Conservation (phyloP, 2,113 vertebrate species). For the Cyprinodon brontotheroides region DNA sequence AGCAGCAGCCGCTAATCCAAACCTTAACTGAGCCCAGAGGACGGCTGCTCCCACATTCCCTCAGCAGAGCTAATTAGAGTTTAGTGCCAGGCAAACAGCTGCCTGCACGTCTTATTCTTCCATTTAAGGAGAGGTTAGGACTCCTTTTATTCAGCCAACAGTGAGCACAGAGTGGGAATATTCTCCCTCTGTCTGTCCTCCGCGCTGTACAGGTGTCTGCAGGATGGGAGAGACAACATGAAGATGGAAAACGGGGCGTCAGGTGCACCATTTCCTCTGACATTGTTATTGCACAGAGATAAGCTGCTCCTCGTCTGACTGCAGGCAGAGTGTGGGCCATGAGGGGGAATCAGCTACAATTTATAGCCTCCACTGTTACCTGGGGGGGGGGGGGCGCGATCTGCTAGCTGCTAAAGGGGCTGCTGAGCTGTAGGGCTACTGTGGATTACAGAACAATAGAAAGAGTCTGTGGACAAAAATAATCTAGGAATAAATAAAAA, state of each 20-base stretch:
- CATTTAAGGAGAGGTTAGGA: slow-evolving; percentile 44
- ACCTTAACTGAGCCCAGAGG: slow-evolving; percentile 67
- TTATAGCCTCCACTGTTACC: slow-evolving; percentile 53
- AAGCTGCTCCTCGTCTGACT: slow-evolving; percentile 59
- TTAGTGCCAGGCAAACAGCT: slow-evolving; percentile 15
- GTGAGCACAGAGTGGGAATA: slow-evolving; percentile 8
- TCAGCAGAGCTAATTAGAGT: slow-evolving; percentile 43
- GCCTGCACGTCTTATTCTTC: slow-evolving; percentile 48
- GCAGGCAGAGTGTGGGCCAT: slow-evolving; percentile 53
- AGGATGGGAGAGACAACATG: slow-evolving; percentile 15
- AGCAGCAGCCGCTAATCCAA: slow-evolving; percentile 64
- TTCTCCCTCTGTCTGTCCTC: neutral
- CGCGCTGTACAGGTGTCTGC: slow-evolving; percentile 22
- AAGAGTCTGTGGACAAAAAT: too few relatives aligned
- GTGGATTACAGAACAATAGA: too few relatives aligned
- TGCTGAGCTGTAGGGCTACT: too few relatives aligned
- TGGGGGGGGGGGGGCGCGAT: slow-evolving; percentile 7
- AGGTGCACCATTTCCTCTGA: slow-evolving; percentile 57
- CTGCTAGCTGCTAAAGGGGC: too few relatives aligned
- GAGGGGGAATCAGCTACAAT: slow-evolving; percentile 60
- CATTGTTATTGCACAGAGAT: slow-evolving; percentile 69
- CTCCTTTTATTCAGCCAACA: slow-evolving; percentile 42
- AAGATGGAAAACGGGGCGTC: slow-evolving; percentile 50
- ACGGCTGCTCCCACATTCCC: slow-evolving; percentile 59
- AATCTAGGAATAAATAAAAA: too few relatives aligned